These are phyloP conservation scores for Chitala chitala DNA, from an alignment of 2,113 vertebrate genomes.

Conservation along the genomic window DNA sequence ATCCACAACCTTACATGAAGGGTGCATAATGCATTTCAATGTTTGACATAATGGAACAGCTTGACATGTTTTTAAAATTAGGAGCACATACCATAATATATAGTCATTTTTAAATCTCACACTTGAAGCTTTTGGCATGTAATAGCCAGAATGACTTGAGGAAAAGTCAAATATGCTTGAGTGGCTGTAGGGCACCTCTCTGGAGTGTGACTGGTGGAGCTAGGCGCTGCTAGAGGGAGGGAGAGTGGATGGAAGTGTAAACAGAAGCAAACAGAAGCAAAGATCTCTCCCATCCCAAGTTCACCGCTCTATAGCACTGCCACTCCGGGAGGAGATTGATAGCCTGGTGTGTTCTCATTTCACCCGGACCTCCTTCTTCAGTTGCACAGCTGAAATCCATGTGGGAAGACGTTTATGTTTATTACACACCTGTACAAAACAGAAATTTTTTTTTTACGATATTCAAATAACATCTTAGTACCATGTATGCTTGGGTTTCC, in stretches of 20 bases:
- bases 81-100: neutral
- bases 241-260: neutral
- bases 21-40: neutral
- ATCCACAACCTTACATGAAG: too few species aligned
- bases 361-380: neutral
- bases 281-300: neutral
- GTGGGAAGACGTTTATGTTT: neutral
- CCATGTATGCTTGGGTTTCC: neutral
- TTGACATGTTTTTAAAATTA: neutral
- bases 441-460: too few species aligned
- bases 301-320: neutral
- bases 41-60: neutral
- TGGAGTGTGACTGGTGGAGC: neutral
- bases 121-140: neutral
- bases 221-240: neutral
- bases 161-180: neutral
- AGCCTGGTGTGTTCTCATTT: neutral
- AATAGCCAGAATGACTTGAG: neutral
- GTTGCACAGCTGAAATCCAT: neutral
- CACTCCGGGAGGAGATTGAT: slow-evolving; percentile 15
- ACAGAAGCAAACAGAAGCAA: neutral
- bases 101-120: neutral
- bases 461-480: neutral
- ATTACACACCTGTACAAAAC: neutral
- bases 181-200: neutral